phyloP scores from a whole-genome alignment of 2,797 vertebrate species.

The Cichlasoma orientale region DNA sequence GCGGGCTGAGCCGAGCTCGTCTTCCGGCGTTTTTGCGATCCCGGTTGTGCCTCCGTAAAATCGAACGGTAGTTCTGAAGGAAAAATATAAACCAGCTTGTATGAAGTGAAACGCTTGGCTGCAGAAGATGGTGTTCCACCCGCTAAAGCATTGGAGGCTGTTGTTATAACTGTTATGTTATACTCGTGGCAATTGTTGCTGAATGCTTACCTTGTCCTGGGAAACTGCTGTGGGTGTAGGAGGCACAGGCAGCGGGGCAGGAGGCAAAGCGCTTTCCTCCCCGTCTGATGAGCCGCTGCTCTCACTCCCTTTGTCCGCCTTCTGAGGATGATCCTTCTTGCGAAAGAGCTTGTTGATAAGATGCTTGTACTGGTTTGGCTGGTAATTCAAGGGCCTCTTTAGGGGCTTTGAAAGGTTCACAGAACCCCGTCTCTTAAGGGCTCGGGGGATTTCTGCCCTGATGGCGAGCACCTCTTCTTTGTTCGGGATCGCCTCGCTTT shows the following conservation, averaged over 20 bases:
- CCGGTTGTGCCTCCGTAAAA: slow-evolving; percentile 77
- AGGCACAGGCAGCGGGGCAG: not conserved
- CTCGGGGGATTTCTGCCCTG: slow-evolving; percentile 88
- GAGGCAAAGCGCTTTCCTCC: slow-evolving; percentile 57
- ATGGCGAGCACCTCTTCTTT: slow-evolving; percentile 82
- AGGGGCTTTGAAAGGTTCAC: slow-evolving; percentile 75
- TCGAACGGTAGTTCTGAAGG: slow-evolving; percentile 84
- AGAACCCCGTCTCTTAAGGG: slow-evolving; percentile 88
- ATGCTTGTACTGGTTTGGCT: slow-evolving; percentile 88
- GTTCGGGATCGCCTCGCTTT: slow-evolving; percentile 76
- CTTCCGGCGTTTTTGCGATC: slow-evolving; percentile 59
- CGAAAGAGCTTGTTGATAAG: slow-evolving; percentile 88
- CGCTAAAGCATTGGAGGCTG: not conserved
- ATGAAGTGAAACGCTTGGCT: not conserved
- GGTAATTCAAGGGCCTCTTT: slow-evolving; percentile 66
- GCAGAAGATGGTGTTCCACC: not conserved
- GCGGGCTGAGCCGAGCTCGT: slow-evolving; percentile 85
- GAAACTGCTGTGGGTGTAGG: not conserved
- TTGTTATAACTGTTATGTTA: not conserved
- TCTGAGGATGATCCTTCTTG: slow-evolving; percentile 47
- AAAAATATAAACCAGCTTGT: slow-evolving; percentile 5
- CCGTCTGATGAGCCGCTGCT: slow-evolving; percentile 75
- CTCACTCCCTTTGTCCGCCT: slow-evolving; percentile 55
- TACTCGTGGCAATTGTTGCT: not conserved
- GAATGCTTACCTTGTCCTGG: slow-evolving; percentile 51